Evolutionary conservation across 2,797 vertebrate species (phyloP), one percentile per base, ranked within the genome.

Genomic region (Cottoperca gobio): DNA sequence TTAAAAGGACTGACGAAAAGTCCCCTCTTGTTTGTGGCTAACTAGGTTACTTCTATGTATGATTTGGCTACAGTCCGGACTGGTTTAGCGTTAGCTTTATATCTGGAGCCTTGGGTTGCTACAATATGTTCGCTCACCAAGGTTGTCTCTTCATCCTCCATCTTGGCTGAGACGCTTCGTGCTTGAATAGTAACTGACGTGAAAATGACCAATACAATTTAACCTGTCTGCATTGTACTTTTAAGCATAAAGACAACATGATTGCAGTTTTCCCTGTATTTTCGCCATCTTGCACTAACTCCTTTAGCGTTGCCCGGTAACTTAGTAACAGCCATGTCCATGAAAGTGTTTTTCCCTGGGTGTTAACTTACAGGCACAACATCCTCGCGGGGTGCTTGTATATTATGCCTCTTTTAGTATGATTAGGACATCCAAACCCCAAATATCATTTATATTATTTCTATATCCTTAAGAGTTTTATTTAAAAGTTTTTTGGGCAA

Each of bases 111-210:
- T 17, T 7, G 5, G 19, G 9, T 35, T 21, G 2, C 11, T 35
- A 28, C 23, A 0, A 8, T 14, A 39, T 13, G 26, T 13, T 37
- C 50, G 73, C 94, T 93, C 78, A 96, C 95, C 90, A 95, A 55
- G 13, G 89, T 50, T 53, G 91, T 90, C 16, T 95, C 93, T 70
- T 94, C 93, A 5, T 95, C 94, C 77, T 95, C 95, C 89, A 91
- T 92, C 33, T 91, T 85, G 59, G 46, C 67, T 81, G 60, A 81
- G 19, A 42, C 8, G 24, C 13, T 21, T 26, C 37, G 17, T 40
- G 5, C 23, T 23, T n/a, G 2, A 54, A 50, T 12, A 23, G 11
- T 13, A 42, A 31, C 19, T 26, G 3, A 0, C 4, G 21, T 7
- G 9, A 7, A 39, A 60, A 61, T 4, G 24, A 39, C 1, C n/a